Evolutionary conservation across 2,113 vertebrate genomes (phyloP).

Genomic region (Pionites leucogaster): DNA sequence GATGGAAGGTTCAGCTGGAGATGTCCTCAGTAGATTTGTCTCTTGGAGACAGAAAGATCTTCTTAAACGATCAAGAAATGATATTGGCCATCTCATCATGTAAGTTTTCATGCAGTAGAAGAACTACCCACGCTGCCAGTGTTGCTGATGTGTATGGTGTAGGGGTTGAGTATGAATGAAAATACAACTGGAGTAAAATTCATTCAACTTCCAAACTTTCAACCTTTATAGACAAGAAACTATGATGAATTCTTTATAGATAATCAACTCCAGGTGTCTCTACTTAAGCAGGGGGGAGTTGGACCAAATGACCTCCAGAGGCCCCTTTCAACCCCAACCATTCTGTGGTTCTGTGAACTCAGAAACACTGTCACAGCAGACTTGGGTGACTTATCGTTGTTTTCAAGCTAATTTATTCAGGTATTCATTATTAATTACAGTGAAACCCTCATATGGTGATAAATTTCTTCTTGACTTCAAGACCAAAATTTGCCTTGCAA

Average conservation of each 20-base stretch:
- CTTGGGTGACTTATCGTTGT: neutral
- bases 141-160: neutral
- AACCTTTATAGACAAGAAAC: neutral
- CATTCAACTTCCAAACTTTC: neutral
- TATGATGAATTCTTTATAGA: neutral
- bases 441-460: neutral
- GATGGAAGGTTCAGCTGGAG: slow-evolving; percentile 53
- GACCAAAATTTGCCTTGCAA: neutral
- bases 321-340: neutral
- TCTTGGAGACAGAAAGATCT: slow-evolving; percentile 74
- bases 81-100: slow-evolving; percentile 84
- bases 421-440: neutral
- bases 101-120: slow-evolving; percentile 51
- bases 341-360: neutral
- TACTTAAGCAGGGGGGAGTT: neutral
- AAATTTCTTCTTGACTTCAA: neutral
- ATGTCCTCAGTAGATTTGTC: slow-evolving; percentile 79
- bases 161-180: neutral
- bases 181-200: neutral
- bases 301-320: neutral
- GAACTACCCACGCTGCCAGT: neutral
- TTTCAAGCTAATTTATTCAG: neutral
- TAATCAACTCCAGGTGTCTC: neutral
- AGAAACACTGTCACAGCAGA: neutral
- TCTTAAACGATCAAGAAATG: slow-evolving; percentile 70